A percentile compares a stretch with the other conserved stretches of the same genome.
These are phyloP conservation scores for Heliangelus exortis DNA, from an alignment of 2,797 vertebrate species.

Conservation along the genomic window DNA sequence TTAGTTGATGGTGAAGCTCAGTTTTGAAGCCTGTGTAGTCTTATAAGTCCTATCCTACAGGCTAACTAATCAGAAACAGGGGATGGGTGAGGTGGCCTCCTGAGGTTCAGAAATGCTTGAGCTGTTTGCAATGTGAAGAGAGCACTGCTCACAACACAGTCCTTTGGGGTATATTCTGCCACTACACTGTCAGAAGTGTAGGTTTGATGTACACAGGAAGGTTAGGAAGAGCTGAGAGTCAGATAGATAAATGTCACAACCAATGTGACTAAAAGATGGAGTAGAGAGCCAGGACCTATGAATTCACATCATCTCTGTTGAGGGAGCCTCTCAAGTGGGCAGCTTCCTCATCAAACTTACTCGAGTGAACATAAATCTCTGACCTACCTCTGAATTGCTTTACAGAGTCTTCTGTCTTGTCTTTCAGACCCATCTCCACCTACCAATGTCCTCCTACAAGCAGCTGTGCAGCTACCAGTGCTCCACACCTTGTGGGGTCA, in stretches of 20 bases:
- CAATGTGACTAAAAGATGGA: too few relatives aligned
- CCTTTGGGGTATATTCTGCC: not conserved
- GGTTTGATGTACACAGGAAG: not conserved
- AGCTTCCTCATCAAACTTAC: not conserved
- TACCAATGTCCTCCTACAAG: constrained; percentile 11
- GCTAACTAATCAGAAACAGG: not conserved
- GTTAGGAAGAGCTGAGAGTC: not conserved
- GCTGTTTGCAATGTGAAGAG: not conserved
- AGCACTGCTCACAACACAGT: not conserved
- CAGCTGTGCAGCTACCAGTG: constrained; percentile 8
- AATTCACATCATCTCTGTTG: not conserved
- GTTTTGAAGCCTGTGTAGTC: not conserved
- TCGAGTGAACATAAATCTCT: not conserved
- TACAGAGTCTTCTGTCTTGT: not conserved
- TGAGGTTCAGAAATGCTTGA: not conserved
- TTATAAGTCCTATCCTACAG: not conserved
- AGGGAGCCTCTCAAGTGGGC: not conserved
- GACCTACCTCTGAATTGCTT: not conserved
- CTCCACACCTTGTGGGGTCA: not conserved
- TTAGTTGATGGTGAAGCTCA: not conserved
- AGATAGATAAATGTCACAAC: not conserved
- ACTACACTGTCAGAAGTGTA: rapidly evolving
- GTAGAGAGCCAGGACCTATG: not conserved
- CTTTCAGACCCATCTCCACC: not conserved
- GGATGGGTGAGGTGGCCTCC: not conserved